A percentile compares a stretch with the other conserved stretches of the same genome.
These are phyloP conservation scores for Theristicus caerulescens DNA, from an alignment of 2,113 vertebrate genomes.

Conservation along the genomic window DNA sequence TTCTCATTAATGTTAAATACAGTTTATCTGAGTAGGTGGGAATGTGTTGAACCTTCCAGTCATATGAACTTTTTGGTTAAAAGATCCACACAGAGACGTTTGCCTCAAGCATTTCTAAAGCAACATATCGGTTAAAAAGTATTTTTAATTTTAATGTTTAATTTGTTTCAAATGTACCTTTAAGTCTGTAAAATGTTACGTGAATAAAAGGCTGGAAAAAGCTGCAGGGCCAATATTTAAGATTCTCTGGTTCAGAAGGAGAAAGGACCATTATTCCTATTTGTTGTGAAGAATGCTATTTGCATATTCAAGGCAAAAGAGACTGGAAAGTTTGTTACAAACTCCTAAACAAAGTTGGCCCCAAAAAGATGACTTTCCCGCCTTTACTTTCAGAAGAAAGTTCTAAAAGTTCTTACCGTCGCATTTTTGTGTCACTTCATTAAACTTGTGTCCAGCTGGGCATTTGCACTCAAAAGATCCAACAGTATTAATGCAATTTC, in stretches of 20 bases:
- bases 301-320: slow-evolving; percentile 1
- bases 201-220: slow-evolving; percentile 33
- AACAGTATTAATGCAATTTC: slow-evolving; percentile 99
- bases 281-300: slow-evolving; percentile 5
- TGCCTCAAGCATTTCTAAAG: slow-evolving; percentile 52
- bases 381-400: not conserved
- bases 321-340: not conserved
- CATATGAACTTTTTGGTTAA: not conserved
- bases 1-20: not conserved
- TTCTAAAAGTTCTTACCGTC: slow-evolving; percentile 86
- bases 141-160: slow-evolving; percentile 56
- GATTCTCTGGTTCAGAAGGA: slow-evolving; percentile 13
- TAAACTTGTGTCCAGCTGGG: slow-evolving; percentile 97
- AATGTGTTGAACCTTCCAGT: not conserved
- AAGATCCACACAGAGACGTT: slow-evolving; percentile 10
- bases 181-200: not conserved
- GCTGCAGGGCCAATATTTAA: slow-evolving; percentile 14
- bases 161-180: slow-evolving; percentile 56
- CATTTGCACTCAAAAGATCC: slow-evolving; percentile 99
- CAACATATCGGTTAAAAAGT: slow-evolving; percentile 23
- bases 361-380: not conserved
- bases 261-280: not conserved
- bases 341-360: not conserved
- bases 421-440: slow-evolving; percentile 97
- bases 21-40: not conserved